Evolutionary conservation across 2,888 invertebrate genomes (phyloP), one percentile per base, ranked within the genome.

Genomic region (Dendrolimus houi): DNA sequence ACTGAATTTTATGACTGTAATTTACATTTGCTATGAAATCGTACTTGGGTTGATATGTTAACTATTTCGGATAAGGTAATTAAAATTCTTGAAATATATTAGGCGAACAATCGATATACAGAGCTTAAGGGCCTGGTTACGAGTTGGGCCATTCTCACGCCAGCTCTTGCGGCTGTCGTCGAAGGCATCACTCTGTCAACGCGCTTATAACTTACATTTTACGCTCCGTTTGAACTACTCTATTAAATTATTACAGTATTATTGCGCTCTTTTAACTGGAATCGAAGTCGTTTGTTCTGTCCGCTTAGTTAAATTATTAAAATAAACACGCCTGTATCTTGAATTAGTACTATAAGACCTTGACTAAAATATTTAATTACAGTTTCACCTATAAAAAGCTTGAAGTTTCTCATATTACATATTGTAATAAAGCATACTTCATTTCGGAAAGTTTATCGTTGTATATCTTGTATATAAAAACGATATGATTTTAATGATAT

Each of bases 91-190:
- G 47, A 47, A 47, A 47, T 47, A 29, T 29, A 12, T 47, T 47
- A 47, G 47, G 9, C 47, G 47, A 47, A 47, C 9, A 7, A 47
- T 47, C 47, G 6, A 47, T 47, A 47, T 47, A 12, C 3, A 47
- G 47, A 10, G 47, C 47, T 47, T 47, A 10, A 47, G 47, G 47
- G 47, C 12, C 47, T 47, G 47, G 9, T 7, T 47, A 1, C 29
- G 29, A 29, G 12, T 3, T 47, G 6, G 12, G 17, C 42, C n/a
- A 55, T 81, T 84, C 84, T 74, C 84, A 84, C 83, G 79, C 70
- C 58, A 56, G 59, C 56, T 64, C 66, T 68, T 66, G 66, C 68
- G 63, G 67, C 72, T 70, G 74, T 79, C 82, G 74, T 68, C 82
- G 62, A 52, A 64, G 64, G 68, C 73, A 65, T 81, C 64, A 68